Evolutionary conservation across 2,113 vertebrate species (phyloP), one percentile per base, ranked within the genome.

Genomic region (Bothrops jararaca): DNA sequence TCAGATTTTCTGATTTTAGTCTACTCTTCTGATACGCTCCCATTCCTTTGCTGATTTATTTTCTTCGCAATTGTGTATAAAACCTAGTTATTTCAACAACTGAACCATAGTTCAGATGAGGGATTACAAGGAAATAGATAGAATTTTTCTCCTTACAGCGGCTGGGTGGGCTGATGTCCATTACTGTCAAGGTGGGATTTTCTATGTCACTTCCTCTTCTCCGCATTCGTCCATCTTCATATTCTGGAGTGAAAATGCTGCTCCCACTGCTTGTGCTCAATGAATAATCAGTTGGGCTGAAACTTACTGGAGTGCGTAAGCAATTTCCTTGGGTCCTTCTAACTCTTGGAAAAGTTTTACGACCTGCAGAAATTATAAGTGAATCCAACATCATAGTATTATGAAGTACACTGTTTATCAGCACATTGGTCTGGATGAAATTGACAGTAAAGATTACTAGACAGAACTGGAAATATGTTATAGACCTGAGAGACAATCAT

Each of bases 151-250:
- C 97, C 99, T 99, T 96, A 99, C 99, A 99, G 96, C 99, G 99
- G 95, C 99, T 99, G 86, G 99, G 99, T 0, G 99, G 99, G 94
- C 99, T 99, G 97, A 99, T 99, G 96, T 99, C 99, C 99, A 99
- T 99, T 89, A 99, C 99, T 0, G 99, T 99, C 94, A 99, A 93
- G 54, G 98, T 99, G 0, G 99, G 98, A 92, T 98, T 98, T 94
- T 99, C 99, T 48, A 99, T 99, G 96, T 99, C 99, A 42, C 99
- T 99, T 69, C 99, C 99, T 50, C 98, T 97, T 39, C 99, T 98
- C 93, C 98, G 95, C 96, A 97, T 97, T 0, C 98, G 97, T 18
- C 96, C 98, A 9, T 99, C 99, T 8, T 99, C 99, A 8, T 98
- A 98, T 57, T 99, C 99, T 0, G 98, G 98, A 0, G 98, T 99